These are phyloP conservation scores for Buteo buteo DNA, from an alignment of 2,113 vertebrate species.

Conservation along the genomic window DNA sequence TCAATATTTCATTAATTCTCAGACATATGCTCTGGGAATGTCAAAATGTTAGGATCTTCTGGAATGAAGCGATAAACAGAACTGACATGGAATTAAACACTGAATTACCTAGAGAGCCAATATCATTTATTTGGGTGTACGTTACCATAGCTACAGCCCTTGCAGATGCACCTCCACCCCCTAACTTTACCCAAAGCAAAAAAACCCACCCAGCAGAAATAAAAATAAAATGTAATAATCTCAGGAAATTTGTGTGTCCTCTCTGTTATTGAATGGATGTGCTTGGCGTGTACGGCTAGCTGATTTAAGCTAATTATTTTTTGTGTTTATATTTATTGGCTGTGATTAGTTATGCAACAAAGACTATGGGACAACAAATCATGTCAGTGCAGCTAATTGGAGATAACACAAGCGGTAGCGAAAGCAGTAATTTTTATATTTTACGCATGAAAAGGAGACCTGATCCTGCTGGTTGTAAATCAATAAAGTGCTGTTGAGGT, in stretches of 20 bases:
- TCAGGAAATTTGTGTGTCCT: not conserved
- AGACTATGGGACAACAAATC: conserved; percentile 30
- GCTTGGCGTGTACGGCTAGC: not conserved
- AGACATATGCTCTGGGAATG: not conserved
- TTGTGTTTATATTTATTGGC: conserved; percentile 43
- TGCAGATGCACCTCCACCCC: not conserved
- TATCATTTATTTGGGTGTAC: not conserved
- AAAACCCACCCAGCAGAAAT: not conserved
- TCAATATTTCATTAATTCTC: not conserved
- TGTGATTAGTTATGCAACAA: conserved; percentile 51
- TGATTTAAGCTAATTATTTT: conserved; percentile 34
- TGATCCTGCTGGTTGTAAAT: not conserved
- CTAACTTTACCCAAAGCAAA: not conserved
- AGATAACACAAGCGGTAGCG: not conserved
- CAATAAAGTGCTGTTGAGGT: not conserved
- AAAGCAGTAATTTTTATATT: conserved; percentile 11
- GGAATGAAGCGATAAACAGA: not conserved
- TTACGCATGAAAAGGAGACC: not conserved
- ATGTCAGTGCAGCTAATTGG: conserved; percentile 16
- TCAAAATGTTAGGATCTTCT: not conserved
- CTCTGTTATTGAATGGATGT: not conserved
- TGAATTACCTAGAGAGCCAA: not conserved
- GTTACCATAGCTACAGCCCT: not conserved
- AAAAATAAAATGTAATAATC: not conserved
- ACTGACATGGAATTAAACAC: not conserved